Percentiles rank a stretch among this genome's conserved stretches.
These are phyloP conservation scores for Aviceda subcristata DNA, from an alignment of 2,113 vertebrate genomes.

Conservation along the genomic window DNA sequence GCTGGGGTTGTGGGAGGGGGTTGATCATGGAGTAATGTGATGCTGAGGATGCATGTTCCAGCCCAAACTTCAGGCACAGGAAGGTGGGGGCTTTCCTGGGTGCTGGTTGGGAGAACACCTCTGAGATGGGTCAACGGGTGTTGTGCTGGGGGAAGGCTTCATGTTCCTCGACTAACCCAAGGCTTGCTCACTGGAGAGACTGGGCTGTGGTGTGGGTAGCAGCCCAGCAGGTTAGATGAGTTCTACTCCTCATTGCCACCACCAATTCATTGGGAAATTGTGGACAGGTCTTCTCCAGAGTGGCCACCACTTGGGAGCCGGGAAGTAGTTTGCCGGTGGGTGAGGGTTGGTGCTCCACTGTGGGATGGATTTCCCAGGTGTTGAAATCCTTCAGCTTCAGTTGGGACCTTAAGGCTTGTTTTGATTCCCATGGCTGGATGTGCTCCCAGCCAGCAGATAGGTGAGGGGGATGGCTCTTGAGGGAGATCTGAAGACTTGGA, in stretches of 20 bases:
- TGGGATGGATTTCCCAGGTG: not conserved
- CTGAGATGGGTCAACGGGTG: not conserved
- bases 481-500: not conserved
- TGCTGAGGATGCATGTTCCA: not conserved
- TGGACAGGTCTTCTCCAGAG: not conserved
- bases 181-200: not conserved
- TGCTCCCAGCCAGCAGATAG: not conserved
- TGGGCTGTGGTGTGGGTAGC: not conserved
- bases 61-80: not conserved
- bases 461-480: not conserved
- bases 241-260: not conserved
- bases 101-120: not conserved
- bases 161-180: not conserved
- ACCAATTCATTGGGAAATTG: not conserved
- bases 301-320: not conserved
- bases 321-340: not conserved
- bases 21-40: not conserved
- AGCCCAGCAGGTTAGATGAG: conserved; percentile 18
- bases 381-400: not conserved
- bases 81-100: not conserved
- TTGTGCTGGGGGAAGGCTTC: not conserved
- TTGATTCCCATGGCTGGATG: not conserved
- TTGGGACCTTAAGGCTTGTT: not conserved
- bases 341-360: not conserved
- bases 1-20: not conserved